Evolutionary conservation across 2,888 invertebrate genomes (phyloP).

Genomic region (Lomographa bimaculata): DNA sequence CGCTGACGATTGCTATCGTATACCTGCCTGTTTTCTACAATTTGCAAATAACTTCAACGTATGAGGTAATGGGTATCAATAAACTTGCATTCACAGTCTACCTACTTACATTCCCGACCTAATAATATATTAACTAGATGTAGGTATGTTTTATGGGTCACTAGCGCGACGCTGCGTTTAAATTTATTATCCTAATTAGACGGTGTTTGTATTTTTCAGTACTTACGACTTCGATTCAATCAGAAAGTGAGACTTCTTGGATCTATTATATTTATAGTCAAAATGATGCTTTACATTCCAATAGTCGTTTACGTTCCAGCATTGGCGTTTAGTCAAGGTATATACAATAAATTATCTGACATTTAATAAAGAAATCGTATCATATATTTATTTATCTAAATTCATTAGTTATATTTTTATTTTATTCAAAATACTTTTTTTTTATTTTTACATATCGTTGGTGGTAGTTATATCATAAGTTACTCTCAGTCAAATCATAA

Average conservation of each 20-base stretch:
- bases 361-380: neutral
- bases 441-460: too few species aligned
- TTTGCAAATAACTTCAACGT: slow-evolving; percentile 88
- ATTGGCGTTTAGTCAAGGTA: slow-evolving; percentile 92
- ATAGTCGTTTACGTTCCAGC: slow-evolving; percentile 95
- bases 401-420: too few species aligned
- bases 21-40: slow-evolving; percentile 90
- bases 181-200: too few species aligned
- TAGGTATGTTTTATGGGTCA: too few species aligned
- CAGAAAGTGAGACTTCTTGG: slow-evolving; percentile 87
- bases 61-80: slow-evolving; percentile 82
- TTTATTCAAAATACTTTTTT: too few species aligned
- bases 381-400: too few species aligned
- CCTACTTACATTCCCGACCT: slow-evolving; percentile 9
- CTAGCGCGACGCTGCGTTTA: too few species aligned
- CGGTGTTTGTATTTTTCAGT: slow-evolving; percentile 74
- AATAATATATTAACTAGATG: slow-evolving; percentile 3
- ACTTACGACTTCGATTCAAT: slow-evolving; percentile 87
- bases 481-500: too few species aligned
- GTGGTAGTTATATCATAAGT: too few species aligned
- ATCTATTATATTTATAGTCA: slow-evolving; percentile 87
- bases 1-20: slow-evolving; percentile 85
- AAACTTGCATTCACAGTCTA: slow-evolving; percentile 5
- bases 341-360: slow-evolving; percentile 9
- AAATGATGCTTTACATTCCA: slow-evolving; percentile 91